A percentile compares a stretch with the other conserved stretches of the same genome.
phyloP scores from a whole-genome alignment of 2,797 vertebrate species.

The Argyrosomus regius region DNA sequence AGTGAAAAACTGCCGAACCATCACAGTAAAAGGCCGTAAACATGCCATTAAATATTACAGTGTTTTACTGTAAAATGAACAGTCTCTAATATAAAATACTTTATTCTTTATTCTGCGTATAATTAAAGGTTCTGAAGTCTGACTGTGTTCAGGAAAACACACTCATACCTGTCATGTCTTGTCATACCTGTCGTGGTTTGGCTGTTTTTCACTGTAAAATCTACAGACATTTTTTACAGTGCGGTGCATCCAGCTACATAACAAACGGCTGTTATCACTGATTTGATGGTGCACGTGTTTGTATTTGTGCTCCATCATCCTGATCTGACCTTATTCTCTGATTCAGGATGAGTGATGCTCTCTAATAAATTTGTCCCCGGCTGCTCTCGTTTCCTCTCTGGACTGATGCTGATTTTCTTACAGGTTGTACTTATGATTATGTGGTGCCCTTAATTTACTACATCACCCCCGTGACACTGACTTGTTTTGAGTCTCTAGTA shows the following conservation, averaged over 20 bases:
- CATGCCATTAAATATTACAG: too few species aligned
- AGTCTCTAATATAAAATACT: too few species aligned
- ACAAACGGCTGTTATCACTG: background rate
- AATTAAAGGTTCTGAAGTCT: too few species aligned
- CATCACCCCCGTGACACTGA: constrained; percentile 11
- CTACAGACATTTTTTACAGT: too few species aligned
- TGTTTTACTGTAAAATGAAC: too few species aligned
- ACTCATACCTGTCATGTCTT: too few species aligned
- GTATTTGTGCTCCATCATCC: constrained; percentile 32
- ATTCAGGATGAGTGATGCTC: background rate
- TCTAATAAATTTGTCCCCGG: constrained; percentile 36
- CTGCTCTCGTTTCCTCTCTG: constrained; percentile 7
- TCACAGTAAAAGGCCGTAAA: too few species aligned
- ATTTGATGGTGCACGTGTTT: background rate
- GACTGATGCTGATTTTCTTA: constrained; percentile 23
- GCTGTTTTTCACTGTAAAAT: too few species aligned
- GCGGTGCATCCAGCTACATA: constrained; percentile 2
- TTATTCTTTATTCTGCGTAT: too few species aligned
- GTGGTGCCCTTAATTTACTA: constrained; percentile 32
- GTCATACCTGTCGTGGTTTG: too few species aligned
- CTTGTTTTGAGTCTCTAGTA: constrained; percentile 27
- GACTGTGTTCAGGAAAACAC: too few species aligned
- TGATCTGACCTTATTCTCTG: constrained; percentile 47
- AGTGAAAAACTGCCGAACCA: too few species aligned
- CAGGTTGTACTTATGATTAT: constrained; percentile 42